These are phyloP conservation scores for Carapus acus DNA, from an alignment of 2,797 vertebrate genomes.

Conservation along the genomic window DNA sequence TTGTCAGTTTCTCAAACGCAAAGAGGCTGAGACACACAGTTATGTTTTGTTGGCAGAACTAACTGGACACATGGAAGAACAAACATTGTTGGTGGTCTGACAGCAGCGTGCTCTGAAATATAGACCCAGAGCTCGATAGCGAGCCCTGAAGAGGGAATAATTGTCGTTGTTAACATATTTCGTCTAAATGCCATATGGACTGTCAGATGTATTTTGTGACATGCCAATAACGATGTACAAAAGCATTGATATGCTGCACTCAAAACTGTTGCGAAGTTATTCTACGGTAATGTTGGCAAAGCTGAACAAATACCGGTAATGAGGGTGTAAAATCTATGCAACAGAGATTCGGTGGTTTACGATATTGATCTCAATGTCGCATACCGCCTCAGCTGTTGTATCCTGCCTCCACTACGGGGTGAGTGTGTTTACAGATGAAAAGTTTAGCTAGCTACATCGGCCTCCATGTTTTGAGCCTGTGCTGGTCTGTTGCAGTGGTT, in stretches of 20 bases:
- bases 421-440: too few species aligned
- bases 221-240: neutral
- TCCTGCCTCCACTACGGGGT: too few species aligned
- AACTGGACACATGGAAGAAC: slow-evolving; percentile 11
- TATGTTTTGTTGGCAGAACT: slow-evolving; percentile 14
- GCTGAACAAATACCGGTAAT: too few species aligned
- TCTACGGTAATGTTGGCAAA: too few species aligned
- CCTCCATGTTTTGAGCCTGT: too few species aligned
- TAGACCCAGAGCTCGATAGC: slow-evolving; percentile 23
- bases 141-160: slow-evolving; percentile 11
- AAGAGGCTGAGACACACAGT: slow-evolving; percentile 7
- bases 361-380: too few species aligned
- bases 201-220: neutral
- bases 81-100: neutral
- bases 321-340: too few species aligned
- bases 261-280: too few species aligned
- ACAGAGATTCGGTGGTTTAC: too few species aligned
- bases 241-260: slow-evolving; percentile 13
- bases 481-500: too few species aligned
- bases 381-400: too few species aligned
- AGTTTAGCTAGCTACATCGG: too few species aligned
- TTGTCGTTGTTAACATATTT: neutral
- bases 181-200: neutral
- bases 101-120: slow-evolving; percentile 7
- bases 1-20: slow-evolving; percentile 12